Base-by-base conservation (phyloP, 2,888 invertebrate species). In the Idaea biselata region DNA sequence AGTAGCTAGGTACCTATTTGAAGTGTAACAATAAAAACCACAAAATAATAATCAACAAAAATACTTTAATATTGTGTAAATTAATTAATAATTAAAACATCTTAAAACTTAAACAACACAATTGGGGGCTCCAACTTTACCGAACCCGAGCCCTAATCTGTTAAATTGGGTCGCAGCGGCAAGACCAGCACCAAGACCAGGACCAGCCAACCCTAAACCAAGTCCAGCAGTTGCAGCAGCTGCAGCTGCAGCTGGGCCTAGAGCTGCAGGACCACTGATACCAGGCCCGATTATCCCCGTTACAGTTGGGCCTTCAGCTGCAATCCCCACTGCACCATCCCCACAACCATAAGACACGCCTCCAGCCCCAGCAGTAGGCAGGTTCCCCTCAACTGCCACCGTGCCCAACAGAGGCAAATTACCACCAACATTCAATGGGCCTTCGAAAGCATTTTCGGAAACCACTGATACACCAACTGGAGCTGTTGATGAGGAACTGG, bases 371-470 rank as follows among this genome's bases (percentile, higher is more conserved):
- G 65, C 67, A 16, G 71, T 65, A 0, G 71, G 64, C 55, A 74
- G 33, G 0, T 55, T 61, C 0, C 72, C 74, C 16, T 70, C 73
- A 33, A 72, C 59, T 32, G 61, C 71, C 0, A 70, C 69, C 16
- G 72, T 64, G 7, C 74, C 71, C 18, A 74, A n/a, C 31, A 74
- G 65, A 6, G 74, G 74, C 11, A 74, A 57, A 56, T 73, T 70
- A 6, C 74, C 74, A 32, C 62, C 63, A 0, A 69, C 68, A n/a
- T 58, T 55, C 4, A 73, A 54, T 7, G 60, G 17, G 5, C 74
- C 74, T 62, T 74, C 72, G 33, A 69, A 70, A 0, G 63, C 67
- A 53, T 72, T 74, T 17, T 74, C 74, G 25, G 74, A 74, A 0
- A 62, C 54, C 1, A 74, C 67, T 0, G 70, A 62, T 0, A 74